These are phyloP conservation scores for Crocidura indochinensis DNA, from an alignment of 2,797 vertebrate species.

Conservation along the genomic window DNA sequence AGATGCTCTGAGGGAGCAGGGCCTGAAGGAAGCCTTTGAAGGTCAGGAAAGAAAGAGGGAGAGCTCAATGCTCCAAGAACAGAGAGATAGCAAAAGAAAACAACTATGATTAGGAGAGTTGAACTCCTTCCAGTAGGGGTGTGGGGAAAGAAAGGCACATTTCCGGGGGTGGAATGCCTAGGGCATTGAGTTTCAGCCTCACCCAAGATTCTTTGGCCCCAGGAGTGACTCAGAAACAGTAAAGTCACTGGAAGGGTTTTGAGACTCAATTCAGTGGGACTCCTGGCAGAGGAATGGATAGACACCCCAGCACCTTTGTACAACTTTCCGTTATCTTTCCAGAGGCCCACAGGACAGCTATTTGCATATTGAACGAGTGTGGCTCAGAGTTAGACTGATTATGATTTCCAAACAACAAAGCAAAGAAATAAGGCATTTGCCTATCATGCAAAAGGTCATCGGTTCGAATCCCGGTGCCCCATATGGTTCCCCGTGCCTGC, in stretches of 20 bases:
- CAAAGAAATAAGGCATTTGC: no score
- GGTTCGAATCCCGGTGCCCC: no score
- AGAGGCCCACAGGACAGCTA: neutral
- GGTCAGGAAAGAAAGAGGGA: neutral
- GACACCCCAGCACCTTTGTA: neutral
- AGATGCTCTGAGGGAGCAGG: conserved; percentile 20
- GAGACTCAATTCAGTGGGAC: neutral
- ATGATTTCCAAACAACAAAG: conserved; percentile 38
- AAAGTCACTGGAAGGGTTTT: conserved; percentile 11
- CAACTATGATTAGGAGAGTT: neutral
- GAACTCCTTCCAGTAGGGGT: neutral
- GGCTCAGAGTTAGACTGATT: conserved; percentile 46
- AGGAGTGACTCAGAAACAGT: conserved; percentile 33
- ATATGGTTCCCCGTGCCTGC: no score
- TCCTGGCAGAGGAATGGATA: neutral
- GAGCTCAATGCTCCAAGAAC: neutral
- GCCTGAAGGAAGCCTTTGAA: neutral
- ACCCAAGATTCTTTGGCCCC: neutral
- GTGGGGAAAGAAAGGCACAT: neutral
- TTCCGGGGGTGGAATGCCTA: neutral
- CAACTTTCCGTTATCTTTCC: neutral
- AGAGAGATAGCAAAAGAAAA: conserved; percentile 6
- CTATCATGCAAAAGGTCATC: no score
- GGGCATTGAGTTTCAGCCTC: neutral
- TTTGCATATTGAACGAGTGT: neutral